Evolutionary conservation across 2,888 invertebrate species (phyloP), one percentile per base, ranked within the genome.

Genomic region (Spodoptera picta): DNA sequence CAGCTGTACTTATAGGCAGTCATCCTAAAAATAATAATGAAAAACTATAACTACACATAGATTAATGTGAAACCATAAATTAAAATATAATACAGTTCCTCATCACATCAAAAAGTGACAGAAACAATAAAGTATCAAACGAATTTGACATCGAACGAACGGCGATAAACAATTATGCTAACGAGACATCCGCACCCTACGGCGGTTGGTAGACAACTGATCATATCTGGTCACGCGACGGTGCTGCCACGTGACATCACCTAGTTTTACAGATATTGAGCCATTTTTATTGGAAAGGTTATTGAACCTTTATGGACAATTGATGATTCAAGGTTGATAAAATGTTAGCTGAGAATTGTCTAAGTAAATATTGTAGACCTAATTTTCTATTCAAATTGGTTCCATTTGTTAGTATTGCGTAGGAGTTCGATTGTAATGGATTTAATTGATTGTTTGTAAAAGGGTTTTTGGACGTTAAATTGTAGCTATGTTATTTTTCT

Each of bases 201-300:
- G 14, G 10, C 48, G 60, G 54, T 23, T 50, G 51, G 52, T 47
- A 54, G 62, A 52, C 60, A 51, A 77, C 61, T 79, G 77, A 77
- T 77, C 69, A 57, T 76, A 77, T 76, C 79, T 41, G n/a, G 67
- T 73, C 77, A 77, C 77, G 77, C 79, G 73, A 77, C 41, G 48
- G 73, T 79, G 60, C 67, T 65, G 55, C 77, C 79, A 56, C 65
- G 77, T 66, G 68, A 69, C 71, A 48, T 75, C 73, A 65, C 72
- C 71, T 69, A 36, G 64, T 69, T 75, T 69, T 31, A 46, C 42
- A 43, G 11, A 41, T 46, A 45, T 52, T 23, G 46, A 47, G 49
- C 14, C n/a, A n/a, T 54, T 57, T 49, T 62, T 59, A 43, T 55
- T 19, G 19, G 19, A 31, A 4, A 2, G 44, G 9, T 46, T 6